These are phyloP conservation scores for Nesogale talazaci DNA, from an alignment of 2,113 vertebrate genomes.

Conservation along the genomic window DNA sequence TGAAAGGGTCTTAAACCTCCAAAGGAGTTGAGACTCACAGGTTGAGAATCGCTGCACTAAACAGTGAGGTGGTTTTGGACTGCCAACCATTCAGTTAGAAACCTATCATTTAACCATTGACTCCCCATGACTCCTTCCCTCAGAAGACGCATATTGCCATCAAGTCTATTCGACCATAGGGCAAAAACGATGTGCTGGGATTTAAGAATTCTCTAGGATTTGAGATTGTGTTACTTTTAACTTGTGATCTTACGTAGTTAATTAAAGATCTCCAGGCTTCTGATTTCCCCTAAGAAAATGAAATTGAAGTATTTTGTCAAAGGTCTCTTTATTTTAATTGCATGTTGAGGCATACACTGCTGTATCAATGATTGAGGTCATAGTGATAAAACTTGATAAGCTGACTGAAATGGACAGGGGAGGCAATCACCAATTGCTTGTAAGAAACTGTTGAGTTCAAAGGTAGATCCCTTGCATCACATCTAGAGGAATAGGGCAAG, in stretches of 20 bases:
- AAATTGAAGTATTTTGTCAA: neutral
- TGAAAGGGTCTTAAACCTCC: no score
- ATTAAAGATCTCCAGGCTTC: neutral
- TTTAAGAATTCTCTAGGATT: neutral
- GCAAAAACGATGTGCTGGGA: neutral
- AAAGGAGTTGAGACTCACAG: no score
- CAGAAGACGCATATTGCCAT: no score
- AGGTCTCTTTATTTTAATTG: neutral
- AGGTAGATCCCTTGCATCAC: neutral
- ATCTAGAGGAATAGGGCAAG: neutral
- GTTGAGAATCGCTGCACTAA: no score
- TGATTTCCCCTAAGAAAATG: neutral
- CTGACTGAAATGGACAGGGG: neutral
- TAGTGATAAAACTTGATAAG: neutral
- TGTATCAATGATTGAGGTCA: neutral
- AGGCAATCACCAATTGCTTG: neutral
- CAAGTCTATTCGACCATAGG: neutral
- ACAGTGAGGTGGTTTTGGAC: no score
- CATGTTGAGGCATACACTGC: neutral
- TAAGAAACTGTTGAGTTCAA: neutral
- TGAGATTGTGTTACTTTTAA: neutral
- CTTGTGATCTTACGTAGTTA: neutral
- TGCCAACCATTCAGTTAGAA: no score
- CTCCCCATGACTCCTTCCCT: no score
- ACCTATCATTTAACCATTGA: no score